phyloP scores from a whole-genome alignment of 2,888 invertebrate genomes.

The Aphelenchoides bicaudatus region DNA sequence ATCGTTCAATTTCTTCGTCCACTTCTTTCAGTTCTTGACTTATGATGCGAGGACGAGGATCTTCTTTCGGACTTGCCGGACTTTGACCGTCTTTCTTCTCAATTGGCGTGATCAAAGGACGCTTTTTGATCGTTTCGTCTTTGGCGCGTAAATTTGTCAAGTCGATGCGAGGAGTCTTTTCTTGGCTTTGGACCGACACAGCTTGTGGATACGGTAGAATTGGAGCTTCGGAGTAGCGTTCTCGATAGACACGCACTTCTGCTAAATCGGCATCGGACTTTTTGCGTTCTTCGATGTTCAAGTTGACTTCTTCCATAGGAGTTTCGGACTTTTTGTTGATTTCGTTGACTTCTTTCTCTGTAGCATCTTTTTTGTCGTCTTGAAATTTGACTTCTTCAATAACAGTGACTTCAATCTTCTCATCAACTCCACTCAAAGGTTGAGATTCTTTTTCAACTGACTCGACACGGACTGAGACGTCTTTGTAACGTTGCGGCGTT shows the following conservation, averaged over 20 bases:
- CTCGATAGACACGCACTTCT: constrained; percentile 17
- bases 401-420: too few species aligned
- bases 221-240: constrained; percentile 12
- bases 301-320: constrained; percentile 6
- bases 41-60: constrained; percentile 4
- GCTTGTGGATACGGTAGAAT: constrained; percentile 9
- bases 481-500: not conserved
- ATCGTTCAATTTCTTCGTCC: constrained; percentile 1
- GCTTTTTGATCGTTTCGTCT: not conserved
- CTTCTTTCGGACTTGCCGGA: constrained; percentile 8
- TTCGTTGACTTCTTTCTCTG: not conserved
- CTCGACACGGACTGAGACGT: constrained; percentile 14
- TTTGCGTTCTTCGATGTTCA: not conserved
- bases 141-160: not conserved
- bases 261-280: constrained; percentile 3
- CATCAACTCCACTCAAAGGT: too few species aligned
- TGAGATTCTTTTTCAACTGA: too few species aligned
- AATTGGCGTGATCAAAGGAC: constrained; percentile 20
- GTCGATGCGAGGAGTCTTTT: constrained; percentile 1
- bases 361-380: not conserved
- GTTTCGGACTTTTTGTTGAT: not conserved
- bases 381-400: not conserved
- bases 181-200: not conserved
- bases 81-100: too few species aligned
- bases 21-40: not conserved